Evolutionary conservation across 2,888 invertebrate species (phyloP).

Genomic region (Selenia dentaria): DNA sequence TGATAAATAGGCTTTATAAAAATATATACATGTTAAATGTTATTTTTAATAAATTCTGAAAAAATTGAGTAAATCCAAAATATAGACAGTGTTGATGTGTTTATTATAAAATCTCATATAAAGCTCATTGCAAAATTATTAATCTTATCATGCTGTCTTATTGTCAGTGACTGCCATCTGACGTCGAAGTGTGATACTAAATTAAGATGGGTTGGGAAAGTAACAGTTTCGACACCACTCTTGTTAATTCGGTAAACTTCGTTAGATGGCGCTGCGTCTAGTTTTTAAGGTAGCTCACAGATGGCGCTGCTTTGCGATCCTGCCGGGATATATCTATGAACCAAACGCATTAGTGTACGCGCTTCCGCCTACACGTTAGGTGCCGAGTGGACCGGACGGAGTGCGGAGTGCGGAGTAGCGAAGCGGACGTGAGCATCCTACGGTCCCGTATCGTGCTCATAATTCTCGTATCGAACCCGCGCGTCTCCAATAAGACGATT

Average conservation of each 20-base stretch:
- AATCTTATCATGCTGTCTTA: no score
- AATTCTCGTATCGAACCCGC: constrained; percentile 2
- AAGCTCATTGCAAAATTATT: no score
- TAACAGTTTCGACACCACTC: no score
- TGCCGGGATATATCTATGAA: constrained; percentile 10
- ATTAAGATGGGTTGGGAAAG: no score
- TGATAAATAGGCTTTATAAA: no score
- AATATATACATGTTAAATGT: no score
- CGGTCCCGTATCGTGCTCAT: constrained; percentile 1
- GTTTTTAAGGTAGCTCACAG: neutral
- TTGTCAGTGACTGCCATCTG: no score
- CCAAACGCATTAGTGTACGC: constrained; percentile 17
- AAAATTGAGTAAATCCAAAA: no score
- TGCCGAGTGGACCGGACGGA: constrained; percentile 4
- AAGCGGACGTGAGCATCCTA: constrained; percentile 12
- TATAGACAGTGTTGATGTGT: no score
- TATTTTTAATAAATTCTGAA: no score
- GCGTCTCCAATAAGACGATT: constrained; percentile 4
- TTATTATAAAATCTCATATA: no score
- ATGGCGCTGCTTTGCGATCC: constrained; percentile 10
- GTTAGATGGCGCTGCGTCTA: constrained; percentile 4
- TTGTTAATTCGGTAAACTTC: neutral
- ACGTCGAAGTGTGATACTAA: no score
- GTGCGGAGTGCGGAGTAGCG: constrained; percentile 3
- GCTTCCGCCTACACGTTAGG: constrained; percentile 21